phyloP scores from a whole-genome alignment of 1,140 invertebrate species.

The Temnothorax nylanderi region DNA sequence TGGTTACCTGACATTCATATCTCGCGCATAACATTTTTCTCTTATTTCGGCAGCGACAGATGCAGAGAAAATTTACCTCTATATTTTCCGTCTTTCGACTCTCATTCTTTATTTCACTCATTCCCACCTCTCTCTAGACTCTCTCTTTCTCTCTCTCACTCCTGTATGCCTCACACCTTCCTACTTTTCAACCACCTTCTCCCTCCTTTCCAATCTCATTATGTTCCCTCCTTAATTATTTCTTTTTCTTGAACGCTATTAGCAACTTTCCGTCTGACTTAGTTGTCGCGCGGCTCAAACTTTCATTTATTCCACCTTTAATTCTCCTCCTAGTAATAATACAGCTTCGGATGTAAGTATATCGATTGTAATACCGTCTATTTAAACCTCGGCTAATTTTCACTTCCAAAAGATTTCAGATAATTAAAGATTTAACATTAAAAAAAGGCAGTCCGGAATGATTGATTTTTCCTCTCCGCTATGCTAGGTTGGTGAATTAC shows the following conservation, averaged over 20 bases:
- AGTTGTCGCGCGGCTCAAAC: slow-evolving; percentile 63
- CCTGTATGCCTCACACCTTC: slow-evolving; percentile 10
- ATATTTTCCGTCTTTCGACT: slow-evolving; percentile 37
- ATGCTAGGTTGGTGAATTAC: slow-evolving; percentile 44
- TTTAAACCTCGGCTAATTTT: slow-evolving; percentile 57
- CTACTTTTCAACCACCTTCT: slow-evolving; percentile 32
- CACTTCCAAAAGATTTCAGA: slow-evolving; percentile 58
- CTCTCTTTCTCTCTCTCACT: slow-evolving; percentile 5
- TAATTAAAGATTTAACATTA: slow-evolving; percentile 67
- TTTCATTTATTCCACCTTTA: slow-evolving; percentile 71
- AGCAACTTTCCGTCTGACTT: slow-evolving; percentile 69
- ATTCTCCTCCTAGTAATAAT: slow-evolving; percentile 67
- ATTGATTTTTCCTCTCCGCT: slow-evolving; percentile 49
- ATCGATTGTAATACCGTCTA: slow-evolving; percentile 29
- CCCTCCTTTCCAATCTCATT: slow-evolving; percentile 72
- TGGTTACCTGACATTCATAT: slow-evolving; percentile 62
- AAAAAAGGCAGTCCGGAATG: slow-evolving; percentile 32
- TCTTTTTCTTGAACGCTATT: slow-evolving; percentile 76
- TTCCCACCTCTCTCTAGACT: background rate
- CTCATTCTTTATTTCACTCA: slow-evolving; percentile 45
- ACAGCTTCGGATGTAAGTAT: slow-evolving; percentile 45
- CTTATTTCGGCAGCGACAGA: slow-evolving; percentile 47
- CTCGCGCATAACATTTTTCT: slow-evolving; percentile 67
- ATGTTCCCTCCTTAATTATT: slow-evolving; percentile 77
- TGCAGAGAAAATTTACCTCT: slow-evolving; percentile 65